Evolutionary conservation across 1,140 invertebrate species (phyloP), one percentile per base, ranked within the genome.

Genomic region (Ctenoplectra terminalis): DNA sequence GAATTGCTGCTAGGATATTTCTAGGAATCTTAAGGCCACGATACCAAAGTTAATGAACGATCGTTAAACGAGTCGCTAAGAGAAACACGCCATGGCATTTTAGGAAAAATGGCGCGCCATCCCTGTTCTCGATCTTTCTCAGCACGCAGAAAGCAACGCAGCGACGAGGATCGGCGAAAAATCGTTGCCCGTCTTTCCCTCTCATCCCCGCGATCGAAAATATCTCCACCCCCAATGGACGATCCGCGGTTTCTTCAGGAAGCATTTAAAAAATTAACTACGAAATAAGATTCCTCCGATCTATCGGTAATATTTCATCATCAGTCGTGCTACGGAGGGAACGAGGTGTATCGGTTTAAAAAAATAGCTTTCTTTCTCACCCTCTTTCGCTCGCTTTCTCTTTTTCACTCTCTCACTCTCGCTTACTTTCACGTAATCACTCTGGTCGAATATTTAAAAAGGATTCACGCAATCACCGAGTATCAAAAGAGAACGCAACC

Each of bases 1-100:
- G 17, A 48, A 48, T 74, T 71, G 64, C 48, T 29, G 66, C 48
- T 77, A 79, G 48, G 52, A 70, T 79, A 66, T 48, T 29, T 64
- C 52, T 71, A 80, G 29, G 56, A 78, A 60, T 76, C 76, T 79
- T 79, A 83, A 83, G 75, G 75, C 75, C 74, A 78, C 81, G 74
- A 83, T 79, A 76, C 76, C 74, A 71, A 82, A 46, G 40, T 50
- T 37, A 50, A 64, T 60, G 46, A 60, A 46, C 73, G 76, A 82
- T 71, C 80, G 23, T 60, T 15, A 9, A 50, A n/a, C 31, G 20
- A 50, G 37, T 54, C 46, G 40, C 72, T 56, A 34, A 17, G 48
- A n/a, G 46, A 60, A 31, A 23, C 40, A 3, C 54, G 40, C 29
- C 46, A 17, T 6, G 37, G n/a, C 31, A 29, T 31, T 23, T 31